phyloP scores from a whole-genome alignment of 1,140 invertebrate species.

The Brachionus plicatilis region DNA sequence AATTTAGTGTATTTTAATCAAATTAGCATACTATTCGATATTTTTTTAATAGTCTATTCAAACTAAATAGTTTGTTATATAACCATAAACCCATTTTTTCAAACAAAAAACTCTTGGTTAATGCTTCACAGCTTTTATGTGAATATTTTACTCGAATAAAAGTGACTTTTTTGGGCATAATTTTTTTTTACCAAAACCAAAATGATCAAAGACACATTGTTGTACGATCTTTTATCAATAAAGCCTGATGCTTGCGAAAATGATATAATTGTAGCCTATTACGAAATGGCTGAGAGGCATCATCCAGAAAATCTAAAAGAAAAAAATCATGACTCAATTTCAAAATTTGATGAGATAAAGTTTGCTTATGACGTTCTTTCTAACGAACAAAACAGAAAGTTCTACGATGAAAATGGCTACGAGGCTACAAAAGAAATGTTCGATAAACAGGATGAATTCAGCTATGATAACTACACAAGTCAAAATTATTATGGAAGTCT shows the following conservation, averaged over 20 bases:
- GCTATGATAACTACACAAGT: slow-evolving; percentile 9
- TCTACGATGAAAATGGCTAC: not conserved
- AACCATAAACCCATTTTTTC: not conserved
- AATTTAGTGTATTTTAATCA: not conserved
- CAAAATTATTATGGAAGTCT: not conserved
- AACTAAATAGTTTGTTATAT: not conserved
- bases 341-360: not conserved
- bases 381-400: not conserved
- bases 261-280: not conserved
- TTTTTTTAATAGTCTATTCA: not conserved
- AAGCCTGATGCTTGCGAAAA: not conserved
- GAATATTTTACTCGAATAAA: not conserved
- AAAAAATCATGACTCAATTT: not conserved
- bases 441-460: not conserved
- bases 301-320: slow-evolving; percentile 1
- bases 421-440: not conserved
- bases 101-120: not conserved
- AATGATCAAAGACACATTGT: not conserved
- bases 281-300: not conserved
- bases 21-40: not conserved
- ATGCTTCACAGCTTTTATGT: not conserved
- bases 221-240: not conserved
- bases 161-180: not conserved
- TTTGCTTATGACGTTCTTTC: slow-evolving; percentile 12
- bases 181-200: not conserved